Evolutionary conservation across 2,888 invertebrate species (phyloP).

Genomic region (Mythimna loreyi): DNA sequence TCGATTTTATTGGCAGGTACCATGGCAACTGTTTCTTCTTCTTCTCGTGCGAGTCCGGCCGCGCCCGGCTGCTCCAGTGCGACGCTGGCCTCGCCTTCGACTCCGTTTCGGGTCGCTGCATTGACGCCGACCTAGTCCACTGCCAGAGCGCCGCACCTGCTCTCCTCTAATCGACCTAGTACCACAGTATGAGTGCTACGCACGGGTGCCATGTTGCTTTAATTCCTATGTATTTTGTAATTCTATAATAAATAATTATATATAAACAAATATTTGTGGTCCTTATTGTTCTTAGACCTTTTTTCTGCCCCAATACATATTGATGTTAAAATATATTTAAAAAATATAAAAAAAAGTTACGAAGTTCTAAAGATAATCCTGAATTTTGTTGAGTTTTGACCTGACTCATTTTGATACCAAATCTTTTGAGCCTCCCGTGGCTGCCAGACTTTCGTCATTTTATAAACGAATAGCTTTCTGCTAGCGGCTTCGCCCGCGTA

Average conservation of each 20-base stretch:
- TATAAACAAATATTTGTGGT: background rate
- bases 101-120: conserved; percentile 68
- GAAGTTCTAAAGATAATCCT: no score
- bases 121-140: conserved; percentile 68
- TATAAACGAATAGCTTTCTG: no score
- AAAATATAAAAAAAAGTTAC: background rate
- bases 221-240: conserved; percentile 15
- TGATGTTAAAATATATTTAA: no score
- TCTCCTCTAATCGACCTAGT: no score
- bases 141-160: conserved; percentile 1
- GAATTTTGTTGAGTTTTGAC: no score
- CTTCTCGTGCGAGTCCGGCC: conserved; percentile 76
- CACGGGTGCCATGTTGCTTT: background rate
- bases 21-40: conserved; percentile 77
- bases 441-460: no score
- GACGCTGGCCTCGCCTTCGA: conserved; percentile 81
- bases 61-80: conserved; percentile 76
- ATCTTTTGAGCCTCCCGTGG: no score
- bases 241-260: conserved; percentile 27
- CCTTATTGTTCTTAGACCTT: background rate
- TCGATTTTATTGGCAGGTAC: conserved; percentile 68
- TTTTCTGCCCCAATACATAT: background rate
- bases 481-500: no score
- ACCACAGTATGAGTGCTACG: background rate
- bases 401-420: no score